Percentiles rank a stretch among this genome's conserved stretches.
Conservation (phyloP, 2,113 vertebrate species). For the Ailurus styani region DNA sequence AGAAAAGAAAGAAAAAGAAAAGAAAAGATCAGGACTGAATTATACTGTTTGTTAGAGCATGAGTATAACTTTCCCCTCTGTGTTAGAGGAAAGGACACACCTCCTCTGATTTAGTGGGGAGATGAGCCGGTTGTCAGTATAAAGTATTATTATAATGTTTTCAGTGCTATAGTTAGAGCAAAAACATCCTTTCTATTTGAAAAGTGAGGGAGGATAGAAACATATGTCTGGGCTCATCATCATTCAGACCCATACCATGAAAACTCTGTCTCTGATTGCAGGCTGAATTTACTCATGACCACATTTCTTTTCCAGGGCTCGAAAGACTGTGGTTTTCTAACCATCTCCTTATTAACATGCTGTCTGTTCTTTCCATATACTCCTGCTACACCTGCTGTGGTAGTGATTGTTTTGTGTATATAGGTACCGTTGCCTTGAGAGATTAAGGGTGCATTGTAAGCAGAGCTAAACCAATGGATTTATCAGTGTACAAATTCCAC, state of each 20-base stretch:
- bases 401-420: slow-evolving; percentile 30
- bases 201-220: slow-evolving; percentile 9
- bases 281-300: neutral
- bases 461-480: slow-evolving; percentile 27
- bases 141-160: neutral
- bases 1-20: slow-evolving; percentile 24
- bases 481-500: neutral
- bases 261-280: neutral
- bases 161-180: neutral
- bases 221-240: neutral
- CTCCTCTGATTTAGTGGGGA: neutral
- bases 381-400: neutral
- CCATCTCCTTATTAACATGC: slow-evolving; percentile 18
- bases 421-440: slow-evolving; percentile 4
- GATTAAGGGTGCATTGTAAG: neutral
- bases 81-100: neutral
- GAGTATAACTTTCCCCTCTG: neutral
- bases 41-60: neutral
- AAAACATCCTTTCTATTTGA: neutral
- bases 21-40: neutral
- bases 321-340: slow-evolving; percentile 3
- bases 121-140: neutral
- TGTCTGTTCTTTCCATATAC: neutral
- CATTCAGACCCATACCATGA: neutral
- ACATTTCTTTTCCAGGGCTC: neutral